Conservation (phyloP, 2,113 vertebrate species). For the Tetrax tetrax region DNA sequence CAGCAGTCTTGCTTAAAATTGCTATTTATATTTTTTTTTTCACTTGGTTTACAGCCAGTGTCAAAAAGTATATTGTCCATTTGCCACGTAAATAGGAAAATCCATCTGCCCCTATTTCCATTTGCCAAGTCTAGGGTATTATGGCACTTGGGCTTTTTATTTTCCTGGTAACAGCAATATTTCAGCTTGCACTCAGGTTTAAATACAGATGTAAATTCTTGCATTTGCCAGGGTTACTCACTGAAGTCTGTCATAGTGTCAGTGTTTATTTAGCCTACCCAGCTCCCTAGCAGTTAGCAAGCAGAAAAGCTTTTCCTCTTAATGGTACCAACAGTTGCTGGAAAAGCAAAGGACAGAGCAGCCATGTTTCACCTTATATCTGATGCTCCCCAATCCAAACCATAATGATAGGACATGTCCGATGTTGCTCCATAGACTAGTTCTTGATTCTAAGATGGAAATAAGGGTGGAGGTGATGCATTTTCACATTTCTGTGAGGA, state of each 20-base stretch:
- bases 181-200: background rate
- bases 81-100: conserved; percentile 34
- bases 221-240: background rate
- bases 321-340: background rate
- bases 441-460: background rate
- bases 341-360: background rate
- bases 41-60: background rate
- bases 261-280: background rate
- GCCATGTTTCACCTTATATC: background rate
- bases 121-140: background rate
- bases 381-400: background rate
- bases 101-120: background rate
- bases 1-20: conserved; percentile 29
- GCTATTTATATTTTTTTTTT: conserved; percentile 9
- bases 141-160: background rate
- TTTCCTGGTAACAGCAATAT: background rate
- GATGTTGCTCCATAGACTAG: background rate
- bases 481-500: background rate
- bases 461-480: background rate
- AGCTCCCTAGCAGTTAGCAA: background rate
- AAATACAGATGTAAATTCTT: background rate
- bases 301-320: background rate
- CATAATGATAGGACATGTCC: background rate
- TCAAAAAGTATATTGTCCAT: conserved; percentile 18
- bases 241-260: background rate